Base-by-base conservation (phyloP, 1,140 invertebrate genomes). In the Drosophila eugracilis region DNA sequence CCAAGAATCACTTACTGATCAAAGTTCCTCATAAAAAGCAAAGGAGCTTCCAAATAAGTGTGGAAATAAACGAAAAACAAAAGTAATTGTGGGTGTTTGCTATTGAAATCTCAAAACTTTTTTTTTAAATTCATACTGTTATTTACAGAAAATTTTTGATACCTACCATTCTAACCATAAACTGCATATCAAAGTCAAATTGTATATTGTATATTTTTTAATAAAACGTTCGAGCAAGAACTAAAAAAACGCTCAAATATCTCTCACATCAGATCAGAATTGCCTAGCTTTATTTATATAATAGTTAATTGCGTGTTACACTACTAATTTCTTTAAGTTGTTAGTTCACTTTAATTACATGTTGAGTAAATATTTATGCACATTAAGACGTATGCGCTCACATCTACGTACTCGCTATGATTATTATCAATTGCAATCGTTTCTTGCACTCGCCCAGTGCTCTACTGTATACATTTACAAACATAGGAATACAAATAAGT, bases 291-390 rank as follows among this genome's bases (percentile, higher is more conserved):
- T 89, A 88, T 88, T 88, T 55, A 76, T 80, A 59, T 75, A 75
- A 78, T 81, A 81, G 65, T 81, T 81, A 86, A 81, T 88, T 76
- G 77, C 37, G 58, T 78, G 78, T 83, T 88, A 88, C 44, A 78
- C 83, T 88, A 88, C 84, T 83, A 88, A 88, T 83, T 88, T 88
- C 78, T 66, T 83, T 76, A 62, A 62, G 62, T 69, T 83, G 60
- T 65, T 85, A 67, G 34, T 79, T 85, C 53, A 42, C 62, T 65
- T 80, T 80, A 85, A 79, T 86, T 86, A 88, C 83, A 83, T 78
- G 81, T 81, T 83, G 77, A 83, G 83, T 88, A 78, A 83, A 76
- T 88, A 76, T 73, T 72, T 58, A 62, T 78, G 74, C 74, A 77
- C 63, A 77, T 65, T 65, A 60, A 58, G 26, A 80, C 58, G 62